A percentile compares a stretch with the other conserved stretches of the same genome.
Evolutionary conservation across 2,797 vertebrate species (phyloP).

Genomic region (Eulemur mongoz): DNA sequence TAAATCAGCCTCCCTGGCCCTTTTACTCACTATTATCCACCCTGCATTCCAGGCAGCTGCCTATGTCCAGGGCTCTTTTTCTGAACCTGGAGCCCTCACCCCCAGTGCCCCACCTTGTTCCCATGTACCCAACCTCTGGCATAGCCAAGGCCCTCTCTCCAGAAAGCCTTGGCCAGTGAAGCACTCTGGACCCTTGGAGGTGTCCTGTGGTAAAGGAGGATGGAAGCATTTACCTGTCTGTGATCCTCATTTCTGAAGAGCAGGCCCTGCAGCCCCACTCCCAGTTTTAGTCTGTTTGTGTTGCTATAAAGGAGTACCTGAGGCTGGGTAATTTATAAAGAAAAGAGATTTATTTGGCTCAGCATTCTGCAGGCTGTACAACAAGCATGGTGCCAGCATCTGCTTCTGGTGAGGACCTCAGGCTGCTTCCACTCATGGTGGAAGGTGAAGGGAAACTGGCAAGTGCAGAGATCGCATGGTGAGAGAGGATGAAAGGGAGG

Average conservation of each 20-base stretch:
- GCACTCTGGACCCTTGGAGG: not conserved
- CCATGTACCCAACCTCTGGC: not conserved
- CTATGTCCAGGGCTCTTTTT: not conserved
- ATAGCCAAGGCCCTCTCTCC: not conserved
- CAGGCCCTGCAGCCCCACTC: not conserved
- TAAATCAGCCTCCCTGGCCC: not conserved
- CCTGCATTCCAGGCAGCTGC: not conserved
- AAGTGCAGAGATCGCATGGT: not conserved
- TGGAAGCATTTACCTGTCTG: not conserved
- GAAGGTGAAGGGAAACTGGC: not conserved
- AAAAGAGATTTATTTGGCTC: not conserved
- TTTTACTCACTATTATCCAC: not conserved
- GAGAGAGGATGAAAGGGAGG: not conserved
- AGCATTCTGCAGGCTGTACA: not conserved
- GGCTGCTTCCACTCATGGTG: not conserved
- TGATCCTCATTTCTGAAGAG: not conserved
- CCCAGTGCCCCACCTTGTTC: not conserved
- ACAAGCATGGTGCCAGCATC: not conserved
- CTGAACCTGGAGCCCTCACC: not conserved
- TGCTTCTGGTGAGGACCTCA: not conserved
- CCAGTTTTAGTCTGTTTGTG: too few relatives aligned
- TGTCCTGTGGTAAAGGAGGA: not conserved
- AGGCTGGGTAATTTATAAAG: too few relatives aligned
- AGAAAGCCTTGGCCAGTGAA: not conserved
- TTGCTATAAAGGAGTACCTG: too few relatives aligned